These are phyloP conservation scores for Acanthosepion lycidas DNA, from an alignment of 2,888 invertebrate genomes.

Conservation along the genomic window DNA sequence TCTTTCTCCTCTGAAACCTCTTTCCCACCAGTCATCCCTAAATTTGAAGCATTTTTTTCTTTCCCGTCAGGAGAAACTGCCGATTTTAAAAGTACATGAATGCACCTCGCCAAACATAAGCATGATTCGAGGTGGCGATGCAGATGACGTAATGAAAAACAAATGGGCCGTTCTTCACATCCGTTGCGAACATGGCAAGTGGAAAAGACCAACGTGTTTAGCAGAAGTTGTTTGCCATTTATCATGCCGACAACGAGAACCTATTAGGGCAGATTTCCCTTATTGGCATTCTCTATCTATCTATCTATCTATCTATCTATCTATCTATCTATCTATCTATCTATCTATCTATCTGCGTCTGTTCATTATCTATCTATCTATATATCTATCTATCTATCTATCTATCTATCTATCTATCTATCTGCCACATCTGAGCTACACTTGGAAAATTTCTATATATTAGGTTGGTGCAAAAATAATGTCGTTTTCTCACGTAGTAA, in stretches of 20 bases:
- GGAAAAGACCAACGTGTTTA: background rate
- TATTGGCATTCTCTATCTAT: background rate
- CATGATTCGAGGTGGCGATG: background rate
- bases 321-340: background rate
- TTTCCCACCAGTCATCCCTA: background rate
- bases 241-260: too few relatives aligned
- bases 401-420: background rate
- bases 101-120: background rate
- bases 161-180: too few relatives aligned
- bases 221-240: too few relatives aligned
- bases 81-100: background rate
- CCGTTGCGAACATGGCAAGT: background rate
- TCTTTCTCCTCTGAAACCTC: background rate
- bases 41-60: background rate
- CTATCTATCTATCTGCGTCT: background rate
- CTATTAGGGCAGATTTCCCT: background rate
- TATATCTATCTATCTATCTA: too few relatives aligned
- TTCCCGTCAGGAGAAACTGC: background rate
- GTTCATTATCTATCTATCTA: background rate
- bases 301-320: background rate
- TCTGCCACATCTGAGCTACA: too few relatives aligned
- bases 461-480: too few relatives aligned
- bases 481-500: too few relatives aligned
- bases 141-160: background rate
- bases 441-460: too few relatives aligned